Evolutionary conservation across 2,113 vertebrate genomes (phyloP).

Genomic region (Phocoena phocoena): DNA sequence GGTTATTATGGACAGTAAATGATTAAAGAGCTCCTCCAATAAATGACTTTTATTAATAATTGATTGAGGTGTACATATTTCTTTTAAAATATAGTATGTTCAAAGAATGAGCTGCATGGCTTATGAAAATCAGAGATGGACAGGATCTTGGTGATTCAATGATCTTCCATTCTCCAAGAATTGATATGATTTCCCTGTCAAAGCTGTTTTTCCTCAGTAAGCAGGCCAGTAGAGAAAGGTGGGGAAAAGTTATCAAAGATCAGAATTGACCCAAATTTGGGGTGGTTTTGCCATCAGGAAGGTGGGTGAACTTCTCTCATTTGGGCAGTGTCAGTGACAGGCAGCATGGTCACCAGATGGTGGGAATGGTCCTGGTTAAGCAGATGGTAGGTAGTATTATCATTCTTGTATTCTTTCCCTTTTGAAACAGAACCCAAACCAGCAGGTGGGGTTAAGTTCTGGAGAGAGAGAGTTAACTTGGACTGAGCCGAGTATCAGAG

Average conservation of each 20-base stretch:
- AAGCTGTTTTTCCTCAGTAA: neutral
- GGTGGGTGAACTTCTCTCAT: rapidly evolving
- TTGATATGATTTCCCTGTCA: neutral
- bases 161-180: neutral
- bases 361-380: neutral
- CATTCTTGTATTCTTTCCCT: neutral
- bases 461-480: neutral
- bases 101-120: neutral
- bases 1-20: neutral
- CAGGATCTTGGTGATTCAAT: neutral
- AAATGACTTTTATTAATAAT: neutral
- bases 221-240: neutral
- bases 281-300: neutral
- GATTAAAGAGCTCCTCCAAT: neutral
- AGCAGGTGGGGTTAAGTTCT: neutral
- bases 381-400: neutral
- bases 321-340: neutral
- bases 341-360: neutral
- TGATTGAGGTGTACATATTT: neutral
- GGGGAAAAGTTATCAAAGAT: neutral
- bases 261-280: neutral
- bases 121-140: neutral
- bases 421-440: neutral
- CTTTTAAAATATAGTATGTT: neutral
- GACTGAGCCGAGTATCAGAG: neutral